Conservation (phyloP, 64 coral and sea anemone genomes). For the Montipora efflorescens region DNA sequence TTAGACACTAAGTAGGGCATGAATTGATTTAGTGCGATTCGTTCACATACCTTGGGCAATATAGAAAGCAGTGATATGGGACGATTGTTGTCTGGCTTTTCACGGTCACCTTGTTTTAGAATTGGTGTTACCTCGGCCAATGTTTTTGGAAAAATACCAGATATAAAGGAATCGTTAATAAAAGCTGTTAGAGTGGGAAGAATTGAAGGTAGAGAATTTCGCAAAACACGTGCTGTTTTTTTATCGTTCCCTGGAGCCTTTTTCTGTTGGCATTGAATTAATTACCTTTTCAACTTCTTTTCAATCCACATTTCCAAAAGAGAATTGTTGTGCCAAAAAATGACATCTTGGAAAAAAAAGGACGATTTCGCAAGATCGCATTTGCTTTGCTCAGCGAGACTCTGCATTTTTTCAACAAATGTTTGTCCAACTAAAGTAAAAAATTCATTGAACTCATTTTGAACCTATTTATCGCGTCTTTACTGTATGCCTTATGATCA, state of each 20-base stretch:
- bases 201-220: background rate
- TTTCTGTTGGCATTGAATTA: background rate
- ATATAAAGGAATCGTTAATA: background rate
- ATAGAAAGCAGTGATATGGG: too few species aligned
- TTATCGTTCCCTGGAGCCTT: background rate
- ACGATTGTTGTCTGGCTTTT: too few species aligned
- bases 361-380: too few species aligned
- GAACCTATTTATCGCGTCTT: background rate
- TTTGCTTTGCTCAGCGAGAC: background rate
- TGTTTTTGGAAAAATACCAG: too few species aligned
- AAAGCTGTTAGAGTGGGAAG: background rate
- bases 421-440: background rate
- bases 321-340: too few species aligned
- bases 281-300: background rate
- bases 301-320: too few species aligned
- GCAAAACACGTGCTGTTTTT: background rate
- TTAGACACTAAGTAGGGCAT: background rate
- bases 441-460: background rate
- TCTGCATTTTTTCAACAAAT: too few species aligned
- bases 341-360: too few species aligned
- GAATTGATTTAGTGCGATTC: too few species aligned
- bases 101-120: too few species aligned
- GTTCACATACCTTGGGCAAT: too few species aligned
- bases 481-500: background rate
- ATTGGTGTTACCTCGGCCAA: too few species aligned